Conservation (phyloP, 2,888 invertebrate genomes). For the Cephus pulcher region DNA sequence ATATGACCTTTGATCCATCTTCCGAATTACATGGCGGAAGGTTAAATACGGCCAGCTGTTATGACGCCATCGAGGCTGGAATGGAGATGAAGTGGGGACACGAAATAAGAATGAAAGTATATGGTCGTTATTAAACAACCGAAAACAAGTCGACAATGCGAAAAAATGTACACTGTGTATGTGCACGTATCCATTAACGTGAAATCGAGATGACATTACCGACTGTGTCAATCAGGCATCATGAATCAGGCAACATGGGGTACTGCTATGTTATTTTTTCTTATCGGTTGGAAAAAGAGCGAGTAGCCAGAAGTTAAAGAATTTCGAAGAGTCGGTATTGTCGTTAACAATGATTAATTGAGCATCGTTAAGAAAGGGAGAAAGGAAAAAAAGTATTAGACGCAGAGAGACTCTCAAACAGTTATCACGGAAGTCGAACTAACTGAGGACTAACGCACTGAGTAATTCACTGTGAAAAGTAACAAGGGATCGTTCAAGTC, state of each 20-base stretch:
- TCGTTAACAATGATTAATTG: neutral
- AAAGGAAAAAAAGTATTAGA: neutral
- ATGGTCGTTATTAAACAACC: constrained; percentile 11
- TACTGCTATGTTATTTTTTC: neutral
- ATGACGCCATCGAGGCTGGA: neutral
- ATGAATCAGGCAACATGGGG: too few relatives aligned
- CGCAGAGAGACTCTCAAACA: neutral
- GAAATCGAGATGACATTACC: too few relatives aligned
- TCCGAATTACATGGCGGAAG: neutral
- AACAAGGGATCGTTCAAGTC: neutral
- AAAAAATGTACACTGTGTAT: constrained; percentile 7
- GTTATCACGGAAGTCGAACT: neutral
- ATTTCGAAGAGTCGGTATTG: neutral
- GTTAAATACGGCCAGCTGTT: constrained; percentile 9
- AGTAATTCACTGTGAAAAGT: neutral
- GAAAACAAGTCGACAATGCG: constrained; percentile 2
- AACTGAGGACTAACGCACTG: neutral
- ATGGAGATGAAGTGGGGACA: neutral
- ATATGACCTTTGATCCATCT: too few relatives aligned
- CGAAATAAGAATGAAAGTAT: constrained; percentile 10
- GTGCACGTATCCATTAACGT: too few relatives aligned
- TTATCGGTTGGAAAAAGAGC: neutral
- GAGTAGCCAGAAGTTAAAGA: neutral
- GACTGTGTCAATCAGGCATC: too few relatives aligned
- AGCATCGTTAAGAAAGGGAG: neutral